Conservation (phyloP, 2,797 vertebrate species). For the Tarsius wallacei region DNA sequence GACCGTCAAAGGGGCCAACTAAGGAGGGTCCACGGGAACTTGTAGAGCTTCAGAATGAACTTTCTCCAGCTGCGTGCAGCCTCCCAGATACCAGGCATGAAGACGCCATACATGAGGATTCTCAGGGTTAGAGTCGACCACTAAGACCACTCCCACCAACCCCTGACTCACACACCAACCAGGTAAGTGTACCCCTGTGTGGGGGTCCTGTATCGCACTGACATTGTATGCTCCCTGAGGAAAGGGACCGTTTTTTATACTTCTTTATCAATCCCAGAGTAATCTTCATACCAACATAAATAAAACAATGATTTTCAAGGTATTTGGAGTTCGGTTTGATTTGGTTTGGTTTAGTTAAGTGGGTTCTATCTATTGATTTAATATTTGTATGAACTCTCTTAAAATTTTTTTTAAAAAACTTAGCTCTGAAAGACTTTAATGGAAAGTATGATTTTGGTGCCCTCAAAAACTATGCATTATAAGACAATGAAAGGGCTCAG, state of each 20-base stretch:
- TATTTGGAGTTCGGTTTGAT: background rate
- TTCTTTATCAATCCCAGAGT: too few species aligned
- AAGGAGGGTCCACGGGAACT: too few species aligned
- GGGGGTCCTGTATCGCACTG: fast-evolving
- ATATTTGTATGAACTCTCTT: background rate
- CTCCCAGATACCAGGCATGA: background rate
- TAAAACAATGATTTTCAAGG: background rate
- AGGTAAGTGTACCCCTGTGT: fast-evolving
- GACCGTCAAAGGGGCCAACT: background rate
- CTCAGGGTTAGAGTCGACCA: fast-evolving
- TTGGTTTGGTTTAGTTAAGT: background rate
- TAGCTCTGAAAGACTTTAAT: background rate
- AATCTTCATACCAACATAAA: background rate
- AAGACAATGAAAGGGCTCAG: too few species aligned
- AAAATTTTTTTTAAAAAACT: background rate
- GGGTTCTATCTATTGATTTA: background rate
- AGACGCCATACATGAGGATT: fast-evolving
- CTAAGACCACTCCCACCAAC: fast-evolving
- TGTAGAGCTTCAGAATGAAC: background rate
- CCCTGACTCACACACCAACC: background rate
- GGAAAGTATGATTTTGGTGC: background rate
- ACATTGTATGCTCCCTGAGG: fast-evolving
- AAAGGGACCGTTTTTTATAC: background rate
- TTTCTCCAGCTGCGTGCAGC: background rate
- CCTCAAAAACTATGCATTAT: background rate